A percentile compares a stretch with the other conserved stretches of the same genome.
Evolutionary conservation across 2,888 invertebrate genomes (phyloP).

Genomic region (Candidula unifasciata): DNA sequence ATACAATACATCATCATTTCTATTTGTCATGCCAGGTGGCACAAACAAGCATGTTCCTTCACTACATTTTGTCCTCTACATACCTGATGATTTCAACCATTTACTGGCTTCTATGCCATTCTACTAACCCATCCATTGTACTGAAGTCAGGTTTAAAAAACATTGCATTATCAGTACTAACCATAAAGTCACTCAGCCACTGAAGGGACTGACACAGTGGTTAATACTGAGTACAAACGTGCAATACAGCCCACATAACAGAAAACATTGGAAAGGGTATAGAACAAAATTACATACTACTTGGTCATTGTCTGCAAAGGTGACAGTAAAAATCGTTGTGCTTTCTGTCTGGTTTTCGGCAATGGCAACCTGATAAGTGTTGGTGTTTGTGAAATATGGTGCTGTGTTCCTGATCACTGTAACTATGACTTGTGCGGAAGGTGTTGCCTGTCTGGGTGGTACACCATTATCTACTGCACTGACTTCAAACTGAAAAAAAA

Average conservation of each 20-base stretch:
- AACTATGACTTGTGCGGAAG: slow-evolving; percentile 61
- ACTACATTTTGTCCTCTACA: no score
- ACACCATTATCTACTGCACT: slow-evolving; percentile 57
- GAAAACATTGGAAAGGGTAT: not conserved
- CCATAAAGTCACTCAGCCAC: no score
- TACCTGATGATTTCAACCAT: no score
- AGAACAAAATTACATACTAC: slow-evolving; percentile 42
- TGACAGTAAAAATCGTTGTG: slow-evolving; percentile 41
- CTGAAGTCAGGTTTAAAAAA: no score
- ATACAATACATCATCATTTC: no score
- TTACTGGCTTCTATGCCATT: no score
- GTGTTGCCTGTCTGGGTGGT: slow-evolving; percentile 51
- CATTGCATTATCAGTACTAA: no score
- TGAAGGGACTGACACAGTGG: no score
- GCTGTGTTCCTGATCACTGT: slow-evolving; percentile 65
- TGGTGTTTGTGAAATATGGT: slow-evolving; percentile 62
- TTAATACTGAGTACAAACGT: not conserved
- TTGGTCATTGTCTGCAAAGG: slow-evolving; percentile 44
- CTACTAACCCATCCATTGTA: no score
- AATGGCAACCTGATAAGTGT: slow-evolving; percentile 42
- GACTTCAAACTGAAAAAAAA: slow-evolving; percentile 54
- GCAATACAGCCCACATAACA: not conserved
- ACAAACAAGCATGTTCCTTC: no score
- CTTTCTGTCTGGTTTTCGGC: slow-evolving; percentile 30
- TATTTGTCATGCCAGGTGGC: no score